Evolutionary conservation across 2,888 invertebrate genomes (phyloP), one percentile per base, ranked within the genome.

Genomic region (Seira sanloemensis): DNA sequence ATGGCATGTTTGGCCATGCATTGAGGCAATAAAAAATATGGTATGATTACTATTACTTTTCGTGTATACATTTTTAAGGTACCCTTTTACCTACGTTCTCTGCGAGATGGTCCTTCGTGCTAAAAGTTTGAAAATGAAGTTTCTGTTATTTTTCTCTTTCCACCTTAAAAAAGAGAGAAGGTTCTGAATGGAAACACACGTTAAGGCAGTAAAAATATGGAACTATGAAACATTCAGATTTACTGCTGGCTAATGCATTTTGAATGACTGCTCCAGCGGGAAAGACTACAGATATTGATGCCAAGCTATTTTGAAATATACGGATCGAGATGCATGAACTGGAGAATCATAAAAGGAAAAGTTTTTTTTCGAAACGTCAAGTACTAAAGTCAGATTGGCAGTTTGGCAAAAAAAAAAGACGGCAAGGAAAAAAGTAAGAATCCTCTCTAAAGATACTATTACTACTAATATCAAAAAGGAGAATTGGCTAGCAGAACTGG

Each of bases 181-280:
- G 25, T 16, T 71, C 78, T 74, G 67, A 81, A 81, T 71, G 81
- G 75, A 80, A 80, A 62, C 69, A 62, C 75, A 81, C 65, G 76
- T 62, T 76, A 81, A n/a, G 81, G 77, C 76, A 82, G 54, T 78
- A 83, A 78, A 77, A 83, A 83, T 83, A 83, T 83, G 77, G 83
- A 83, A 83, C 67, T 25, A 77, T 73, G 73, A 67, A 73, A 54
- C 83, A 83, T 83, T 83, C 78, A 73, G 83, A 78, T 83, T 83
- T 83, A 83, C 83, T 72, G 66, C 78, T 77, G 67, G 71, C 78
- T 83, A 83, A 83, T 83, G 83, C 83, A 83, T 83, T 82, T 82
- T 77, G 82, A 82, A 82, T 82, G 76, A 82, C 82, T 76, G 72
- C 54, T 50, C 66, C 76, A 27, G 62, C n/a, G 23, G 21, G 67